Evolutionary conservation across 2,113 vertebrate genomes (phyloP).

Genomic region (Epinephelus cyanopodus): DNA sequence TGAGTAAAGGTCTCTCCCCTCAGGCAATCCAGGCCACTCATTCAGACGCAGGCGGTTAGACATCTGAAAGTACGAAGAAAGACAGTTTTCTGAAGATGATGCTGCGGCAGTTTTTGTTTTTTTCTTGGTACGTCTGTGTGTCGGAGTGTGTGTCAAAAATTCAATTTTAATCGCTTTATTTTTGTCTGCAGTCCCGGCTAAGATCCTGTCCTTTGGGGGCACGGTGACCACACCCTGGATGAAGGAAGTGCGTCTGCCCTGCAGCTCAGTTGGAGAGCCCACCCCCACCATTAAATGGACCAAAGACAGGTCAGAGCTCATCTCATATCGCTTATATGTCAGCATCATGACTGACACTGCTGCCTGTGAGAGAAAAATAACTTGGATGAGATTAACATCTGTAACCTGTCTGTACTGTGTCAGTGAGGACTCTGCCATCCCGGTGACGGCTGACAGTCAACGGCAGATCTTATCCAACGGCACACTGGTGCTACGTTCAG

Average conservation of each 20-base stretch:
- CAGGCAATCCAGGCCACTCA: slow-evolving; percentile 35
- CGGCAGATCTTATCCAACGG: slow-evolving; percentile 93
- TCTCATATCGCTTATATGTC: slow-evolving; percentile 3
- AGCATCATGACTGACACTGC: not conserved
- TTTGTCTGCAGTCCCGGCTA: slow-evolving; percentile 89
- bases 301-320: slow-evolving; percentile 92
- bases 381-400: slow-evolving; percentile 15
- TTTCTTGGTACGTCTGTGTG: not conserved
- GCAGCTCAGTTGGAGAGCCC: slow-evolving; percentile 95
- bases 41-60: slow-evolving; percentile 39
- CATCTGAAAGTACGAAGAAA: slow-evolving; percentile 6
- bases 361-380: not conserved
- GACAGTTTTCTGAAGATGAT: not conserved
- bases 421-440: slow-evolving; percentile 95
- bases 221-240: slow-evolving; percentile 98
- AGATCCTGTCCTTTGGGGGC: slow-evolving; percentile 98
- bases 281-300: slow-evolving; percentile 96
- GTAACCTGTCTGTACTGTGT: slow-evolving; percentile 7
- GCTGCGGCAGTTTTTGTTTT: not conserved
- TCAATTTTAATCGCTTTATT: not conserved
- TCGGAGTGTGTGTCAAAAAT: not conserved
- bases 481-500: slow-evolving; percentile 92
- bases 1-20: slow-evolving; percentile 44
- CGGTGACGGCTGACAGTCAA: slow-evolving; percentile 91
- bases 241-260: slow-evolving; percentile 96